Percentiles rank a stretch among this genome's conserved stretches.
These are phyloP conservation scores for Akabosia matsudoensis DNA, from an alignment of 1,140 invertebrate species.

Conservation along the genomic window DNA sequence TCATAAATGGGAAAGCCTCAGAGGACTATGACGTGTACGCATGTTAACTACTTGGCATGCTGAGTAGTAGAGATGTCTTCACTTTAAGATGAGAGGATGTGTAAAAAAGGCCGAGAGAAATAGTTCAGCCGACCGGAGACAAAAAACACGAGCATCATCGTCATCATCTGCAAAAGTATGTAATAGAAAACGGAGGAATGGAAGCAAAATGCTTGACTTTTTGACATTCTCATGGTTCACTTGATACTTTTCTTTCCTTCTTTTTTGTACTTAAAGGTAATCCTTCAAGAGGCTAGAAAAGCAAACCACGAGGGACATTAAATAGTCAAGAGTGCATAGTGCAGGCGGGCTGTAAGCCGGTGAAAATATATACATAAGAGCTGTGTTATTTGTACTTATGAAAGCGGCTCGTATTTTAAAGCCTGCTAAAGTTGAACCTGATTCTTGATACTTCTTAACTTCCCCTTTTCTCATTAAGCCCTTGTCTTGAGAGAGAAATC, in stretches of 20 bases:
- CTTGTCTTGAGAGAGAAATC: too few species aligned
- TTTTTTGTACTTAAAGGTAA: background rate
- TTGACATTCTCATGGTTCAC: background rate
- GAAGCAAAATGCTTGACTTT: constrained; percentile 1
- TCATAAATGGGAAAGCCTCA: background rate
- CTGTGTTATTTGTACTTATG: background rate
- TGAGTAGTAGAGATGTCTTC: background rate
- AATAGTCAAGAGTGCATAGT: background rate
- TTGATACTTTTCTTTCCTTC: background rate
- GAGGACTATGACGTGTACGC: background rate
- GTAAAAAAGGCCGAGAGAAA: too few species aligned
- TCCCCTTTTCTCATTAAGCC: too few species aligned
- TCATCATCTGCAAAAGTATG: background rate
- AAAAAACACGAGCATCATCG: background rate
- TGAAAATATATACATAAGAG: background rate
- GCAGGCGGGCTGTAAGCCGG: too few species aligned
- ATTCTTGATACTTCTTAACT: too few species aligned
- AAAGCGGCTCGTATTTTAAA: too few species aligned
- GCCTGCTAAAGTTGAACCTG: too few species aligned
- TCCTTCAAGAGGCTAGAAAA: background rate
- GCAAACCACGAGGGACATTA: background rate
- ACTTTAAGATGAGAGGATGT: too few species aligned
- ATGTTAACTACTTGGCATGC: background rate
- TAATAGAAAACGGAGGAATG: background rate
- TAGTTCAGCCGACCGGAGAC: too few species aligned